Evolutionary conservation across 1,140 invertebrate species (phyloP).

Genomic region (Zaprionus capensis): DNA sequence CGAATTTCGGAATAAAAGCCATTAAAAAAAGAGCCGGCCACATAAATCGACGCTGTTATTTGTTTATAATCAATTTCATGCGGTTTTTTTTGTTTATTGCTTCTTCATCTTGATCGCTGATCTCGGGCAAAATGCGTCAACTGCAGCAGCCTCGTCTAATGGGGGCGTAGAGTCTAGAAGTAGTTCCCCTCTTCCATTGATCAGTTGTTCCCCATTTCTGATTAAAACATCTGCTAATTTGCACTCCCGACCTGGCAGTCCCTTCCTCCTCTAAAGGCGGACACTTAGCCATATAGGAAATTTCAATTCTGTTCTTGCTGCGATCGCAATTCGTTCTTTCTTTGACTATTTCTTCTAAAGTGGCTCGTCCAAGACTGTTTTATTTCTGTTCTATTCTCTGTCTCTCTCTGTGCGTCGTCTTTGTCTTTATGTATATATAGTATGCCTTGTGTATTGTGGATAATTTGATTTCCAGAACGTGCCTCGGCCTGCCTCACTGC

Average conservation of each 20-base stretch:
- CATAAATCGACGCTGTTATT: constrained; percentile 64
- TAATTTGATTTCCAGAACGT: constrained; percentile 79
- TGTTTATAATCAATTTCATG: constrained; percentile 75
- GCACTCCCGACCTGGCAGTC: constrained; percentile 64
- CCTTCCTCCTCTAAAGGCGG: background rate
- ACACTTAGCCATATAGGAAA: constrained; percentile 27
- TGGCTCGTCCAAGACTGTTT: constrained; percentile 34
- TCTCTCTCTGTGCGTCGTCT: constrained; percentile 25
- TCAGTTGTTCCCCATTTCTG: constrained; percentile 13
- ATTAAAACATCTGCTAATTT: constrained; percentile 62
- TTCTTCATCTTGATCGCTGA: background rate
- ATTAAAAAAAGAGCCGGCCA: constrained; percentile 50
- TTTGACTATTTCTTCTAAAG: constrained; percentile 38
- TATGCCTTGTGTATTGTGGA: constrained; percentile 29
- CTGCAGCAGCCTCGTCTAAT: constrained; percentile 36
- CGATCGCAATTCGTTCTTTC: constrained; percentile 33
- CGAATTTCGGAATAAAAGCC: constrained; percentile 38
- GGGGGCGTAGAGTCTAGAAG: background rate
- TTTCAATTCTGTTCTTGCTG: constrained; percentile 12
- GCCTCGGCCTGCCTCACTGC: constrained; percentile 58
- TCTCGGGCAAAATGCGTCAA: constrained; percentile 47
- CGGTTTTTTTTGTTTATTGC: constrained; percentile 57
- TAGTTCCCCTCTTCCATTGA: constrained; percentile 28
- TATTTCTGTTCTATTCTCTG: constrained; percentile 12
- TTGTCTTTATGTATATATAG: constrained; percentile 44